Conservation (phyloP, 2,113 vertebrate species). For the Gorsachius goisagi region DNA sequence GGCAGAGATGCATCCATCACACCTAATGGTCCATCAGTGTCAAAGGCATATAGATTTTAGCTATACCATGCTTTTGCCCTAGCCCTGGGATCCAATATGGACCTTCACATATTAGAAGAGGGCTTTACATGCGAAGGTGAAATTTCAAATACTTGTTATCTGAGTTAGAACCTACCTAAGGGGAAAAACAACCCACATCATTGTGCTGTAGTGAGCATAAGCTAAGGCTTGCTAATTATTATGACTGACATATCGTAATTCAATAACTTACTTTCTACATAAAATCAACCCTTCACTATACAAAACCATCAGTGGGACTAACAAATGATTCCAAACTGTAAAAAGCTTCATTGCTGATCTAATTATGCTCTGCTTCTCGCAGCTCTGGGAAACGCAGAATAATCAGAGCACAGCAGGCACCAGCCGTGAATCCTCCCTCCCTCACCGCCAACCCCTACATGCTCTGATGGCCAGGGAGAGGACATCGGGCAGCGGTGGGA, state of each 20-base stretch:
- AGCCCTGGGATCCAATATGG: too few species aligned
- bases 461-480: neutral
- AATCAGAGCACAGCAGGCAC: neutral
- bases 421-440: neutral
- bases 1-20: too few species aligned
- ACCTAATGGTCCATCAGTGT: neutral
- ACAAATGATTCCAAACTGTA: neutral
- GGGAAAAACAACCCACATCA: neutral
- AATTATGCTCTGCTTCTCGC: neutral
- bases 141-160: neutral
- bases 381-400: slow-evolving; percentile 14
- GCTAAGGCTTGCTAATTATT: neutral
- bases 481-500: neutral
- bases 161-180: neutral
- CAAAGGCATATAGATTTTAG: neutral
- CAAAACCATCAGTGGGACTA: neutral
- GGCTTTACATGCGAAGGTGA: neutral
- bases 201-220: neutral
- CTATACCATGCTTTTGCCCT: neutral
- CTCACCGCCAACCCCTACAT: neutral
- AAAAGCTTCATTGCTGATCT: slow-evolving; percentile 25
- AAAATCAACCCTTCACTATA: neutral
- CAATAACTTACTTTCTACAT: neutral
- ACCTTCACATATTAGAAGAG: neutral
- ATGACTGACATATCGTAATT: neutral